Base-by-base conservation (phyloP, 1,140 invertebrate genomes). In the Hyles vespertilio region DNA sequence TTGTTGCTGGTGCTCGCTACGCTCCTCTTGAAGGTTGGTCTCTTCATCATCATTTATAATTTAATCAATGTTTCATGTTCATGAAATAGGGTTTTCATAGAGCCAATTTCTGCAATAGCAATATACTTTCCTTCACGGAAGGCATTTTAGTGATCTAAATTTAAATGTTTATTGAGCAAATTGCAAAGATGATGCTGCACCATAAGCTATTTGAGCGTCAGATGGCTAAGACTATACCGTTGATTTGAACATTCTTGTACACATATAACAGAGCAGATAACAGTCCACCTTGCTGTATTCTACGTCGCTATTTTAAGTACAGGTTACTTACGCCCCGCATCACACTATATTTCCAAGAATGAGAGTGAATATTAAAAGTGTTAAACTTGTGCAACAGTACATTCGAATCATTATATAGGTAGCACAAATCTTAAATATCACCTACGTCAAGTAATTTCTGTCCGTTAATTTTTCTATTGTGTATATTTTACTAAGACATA, bases 1-100 rank as follows among this genome's bases (percentile, higher is more conserved):
- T 59, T 84, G 51, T 63, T 86, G 73, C 69, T 85, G 68, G 70
- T 78, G 69, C 67, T 86, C 61, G 81, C 76, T 63, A 72, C 76
- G 83, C 81, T 88, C 78, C 82, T 88, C 12, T 68, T 85, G 74
- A 70, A 80, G 85, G 85, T 88, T 34, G 72, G 81, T 74, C 7
- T 47, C 3, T 34, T 6, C 5, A 32, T 48, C 5, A 40, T 46
- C 8, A 32, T 7, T 33, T 8, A 9, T 51, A 33, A 3, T 32
- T 7, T 32, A 34, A 51, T 8, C n/a, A 48, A 40, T 40, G 36
- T 40, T 40, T 40, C 36, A 11, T 46, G 11, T 8, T 7, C 9
- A 9, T 46, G 44, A 3, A 10, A 9, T 9, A 46, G 3, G 9
- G 9, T 7, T n/a, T 46, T 11, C 9, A 9, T 6, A 4, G 6